A percentile compares a stretch with the other conserved stretches of the same genome.
Evolutionary conservation across 1,140 invertebrate species (phyloP).

Genomic region (Drosophila baimaii): DNA sequence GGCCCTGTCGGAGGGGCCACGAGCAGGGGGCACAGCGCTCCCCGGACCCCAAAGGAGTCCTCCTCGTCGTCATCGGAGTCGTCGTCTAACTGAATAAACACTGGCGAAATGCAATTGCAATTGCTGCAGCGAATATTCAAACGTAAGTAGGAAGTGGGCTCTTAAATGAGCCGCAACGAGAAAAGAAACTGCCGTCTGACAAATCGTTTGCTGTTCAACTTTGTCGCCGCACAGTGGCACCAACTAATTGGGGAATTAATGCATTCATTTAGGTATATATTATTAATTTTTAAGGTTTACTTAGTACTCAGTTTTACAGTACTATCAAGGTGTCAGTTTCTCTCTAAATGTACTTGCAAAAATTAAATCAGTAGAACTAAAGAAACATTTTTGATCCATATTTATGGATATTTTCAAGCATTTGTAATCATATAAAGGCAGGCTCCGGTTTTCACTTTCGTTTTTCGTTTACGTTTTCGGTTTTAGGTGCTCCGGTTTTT

Average conservation of each 20-base stretch:
- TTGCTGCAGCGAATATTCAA: slow-evolving; percentile 67
- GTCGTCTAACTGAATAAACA: slow-evolving; percentile 68
- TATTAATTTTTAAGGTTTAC: too few relatives aligned
- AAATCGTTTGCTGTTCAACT: slow-evolving; percentile 72
- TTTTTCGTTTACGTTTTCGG: too few relatives aligned
- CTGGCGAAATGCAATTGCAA: slow-evolving; percentile 71
- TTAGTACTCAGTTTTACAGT: background rate
- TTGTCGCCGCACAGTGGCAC: slow-evolving; percentile 41
- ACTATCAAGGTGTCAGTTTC: too few relatives aligned
- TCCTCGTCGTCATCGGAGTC: slow-evolving; percentile 34
- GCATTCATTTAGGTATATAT: background rate
- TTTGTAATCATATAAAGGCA: too few relatives aligned
- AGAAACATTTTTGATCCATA: too few relatives aligned
- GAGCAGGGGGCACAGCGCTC: background rate
- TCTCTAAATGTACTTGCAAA: too few relatives aligned
- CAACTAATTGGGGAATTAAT: background rate
- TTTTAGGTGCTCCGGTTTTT: too few relatives aligned
- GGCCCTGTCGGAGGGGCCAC: background rate
- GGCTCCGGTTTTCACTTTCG: too few relatives aligned
- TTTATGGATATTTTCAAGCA: too few relatives aligned
- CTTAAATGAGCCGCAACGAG: slow-evolving; percentile 66
- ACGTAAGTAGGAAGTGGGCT: slow-evolving; percentile 74
- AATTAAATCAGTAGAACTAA: too few relatives aligned
- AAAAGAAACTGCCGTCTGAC: slow-evolving; percentile 55
- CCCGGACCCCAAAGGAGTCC: slow-evolving; percentile 17